Percentiles rank a stretch among this genome's conserved stretches.
Conservation (phyloP, 2,113 vertebrate species). For the Elgaria multicarinata region DNA sequence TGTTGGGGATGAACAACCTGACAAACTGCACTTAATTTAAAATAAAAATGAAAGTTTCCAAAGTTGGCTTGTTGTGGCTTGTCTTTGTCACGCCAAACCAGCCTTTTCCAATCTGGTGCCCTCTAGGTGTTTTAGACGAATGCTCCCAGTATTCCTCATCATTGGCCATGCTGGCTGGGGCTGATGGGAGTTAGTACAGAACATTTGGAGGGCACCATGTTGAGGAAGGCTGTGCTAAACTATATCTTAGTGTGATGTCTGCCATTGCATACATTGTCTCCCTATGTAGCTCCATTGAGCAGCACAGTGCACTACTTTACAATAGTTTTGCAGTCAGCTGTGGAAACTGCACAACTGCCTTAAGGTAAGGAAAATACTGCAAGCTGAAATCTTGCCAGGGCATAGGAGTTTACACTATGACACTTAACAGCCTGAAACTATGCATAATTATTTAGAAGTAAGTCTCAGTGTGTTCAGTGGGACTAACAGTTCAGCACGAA, state of each 20-base stretch:
- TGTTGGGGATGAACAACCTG: too few relatives aligned
- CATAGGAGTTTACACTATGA: constrained; percentile 64
- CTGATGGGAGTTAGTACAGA: too few relatives aligned
- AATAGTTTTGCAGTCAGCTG: neutral
- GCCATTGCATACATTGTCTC: neutral
- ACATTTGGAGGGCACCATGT: too few relatives aligned
- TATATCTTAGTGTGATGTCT: neutral
- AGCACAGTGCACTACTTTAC: neutral
- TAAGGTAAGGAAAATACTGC: constrained; percentile 68
- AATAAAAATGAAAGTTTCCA: too few relatives aligned
- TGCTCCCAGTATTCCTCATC: too few relatives aligned
- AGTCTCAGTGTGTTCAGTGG: neutral
- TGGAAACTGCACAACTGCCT: constrained; percentile 48
- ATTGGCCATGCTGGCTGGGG: too few relatives aligned
- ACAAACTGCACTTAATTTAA: too few relatives aligned
- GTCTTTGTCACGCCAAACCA: too few relatives aligned
- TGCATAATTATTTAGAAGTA: neutral
- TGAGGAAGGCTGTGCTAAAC: neutral
- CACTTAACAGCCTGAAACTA: neutral
- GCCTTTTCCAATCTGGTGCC: too few relatives aligned
- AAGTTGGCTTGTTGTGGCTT: too few relatives aligned
- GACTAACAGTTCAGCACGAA: neutral
- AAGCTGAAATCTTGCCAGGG: constrained; percentile 66
- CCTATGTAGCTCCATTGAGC: constrained; percentile 34
- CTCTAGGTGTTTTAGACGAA: too few relatives aligned